A percentile compares a stretch with the other conserved stretches of the same genome.
Evolutionary conservation across 2,888 invertebrate species (phyloP).

Genomic region (Diachrysia chrysitis): DNA sequence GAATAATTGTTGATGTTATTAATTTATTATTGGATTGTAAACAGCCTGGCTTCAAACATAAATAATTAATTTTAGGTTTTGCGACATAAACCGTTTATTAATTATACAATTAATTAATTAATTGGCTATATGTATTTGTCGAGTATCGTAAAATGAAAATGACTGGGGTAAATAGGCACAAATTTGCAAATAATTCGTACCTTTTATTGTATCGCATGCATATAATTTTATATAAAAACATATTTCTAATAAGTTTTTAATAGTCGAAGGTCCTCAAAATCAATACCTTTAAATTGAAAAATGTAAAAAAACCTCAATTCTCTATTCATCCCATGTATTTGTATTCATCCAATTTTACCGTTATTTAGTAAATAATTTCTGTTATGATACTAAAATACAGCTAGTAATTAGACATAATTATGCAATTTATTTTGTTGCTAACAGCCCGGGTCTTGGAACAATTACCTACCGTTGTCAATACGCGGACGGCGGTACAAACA

Average conservation of each 20-base stretch:
- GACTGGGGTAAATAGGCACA: too few relatives aligned
- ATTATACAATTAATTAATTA: neutral
- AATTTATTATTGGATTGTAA: neutral
- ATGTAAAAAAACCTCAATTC: too few relatives aligned
- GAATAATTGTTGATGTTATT: constrained; percentile 7
- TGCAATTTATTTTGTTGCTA: neutral
- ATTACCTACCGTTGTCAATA: neutral
- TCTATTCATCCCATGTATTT: too few relatives aligned
- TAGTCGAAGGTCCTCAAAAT: too few relatives aligned
- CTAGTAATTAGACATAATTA: neutral
- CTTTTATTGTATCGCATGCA: too few relatives aligned
- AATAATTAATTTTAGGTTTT: neutral
- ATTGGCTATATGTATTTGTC: neutral
- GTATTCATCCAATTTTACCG: too few relatives aligned
- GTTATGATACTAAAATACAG: neutral
- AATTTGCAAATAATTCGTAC: too few relatives aligned
- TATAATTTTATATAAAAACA: too few relatives aligned
- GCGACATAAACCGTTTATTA: neutral
- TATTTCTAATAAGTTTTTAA: too few relatives aligned
- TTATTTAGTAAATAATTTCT: too few relatives aligned
- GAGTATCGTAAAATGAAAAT: too few relatives aligned
- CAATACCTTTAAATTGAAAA: too few relatives aligned
- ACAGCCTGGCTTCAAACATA: neutral
- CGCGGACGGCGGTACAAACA: constrained; percentile 16
- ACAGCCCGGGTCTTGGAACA: neutral